phyloP scores from a whole-genome alignment of 37 sponge, comb jelly and placozoan genomes.

The Aphrocallistes beatrix region DNA sequence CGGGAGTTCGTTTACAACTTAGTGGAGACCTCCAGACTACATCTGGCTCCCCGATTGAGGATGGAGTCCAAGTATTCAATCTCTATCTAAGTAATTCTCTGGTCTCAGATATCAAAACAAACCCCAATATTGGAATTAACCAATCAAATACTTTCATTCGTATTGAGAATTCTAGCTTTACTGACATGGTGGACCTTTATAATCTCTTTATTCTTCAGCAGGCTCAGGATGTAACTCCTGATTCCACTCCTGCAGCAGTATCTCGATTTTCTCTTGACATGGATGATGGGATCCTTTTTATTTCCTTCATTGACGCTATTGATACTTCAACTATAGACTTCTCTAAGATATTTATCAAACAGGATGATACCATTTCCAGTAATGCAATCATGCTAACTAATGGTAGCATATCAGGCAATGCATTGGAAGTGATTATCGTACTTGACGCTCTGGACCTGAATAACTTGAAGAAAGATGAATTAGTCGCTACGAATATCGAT shows the following conservation, averaged over 20 bases:
- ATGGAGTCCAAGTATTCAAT: neutral
- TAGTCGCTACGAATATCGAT: constrained; percentile 28
- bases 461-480: neutral
- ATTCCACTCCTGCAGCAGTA: neutral
- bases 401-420: constrained; percentile 5
- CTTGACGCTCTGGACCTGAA: neutral
- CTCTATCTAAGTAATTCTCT: neutral
- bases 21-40: constrained; percentile 21
- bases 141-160: neutral
- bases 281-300: constrained; percentile 15
- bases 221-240: neutral
- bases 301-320: constrained; percentile 15
- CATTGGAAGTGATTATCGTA: neutral
- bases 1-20: constrained; percentile 28
- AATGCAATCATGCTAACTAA: neutral
- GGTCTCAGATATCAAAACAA: neutral
- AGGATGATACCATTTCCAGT: neutral
- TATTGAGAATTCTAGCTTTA: neutral
- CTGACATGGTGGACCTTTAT: neutral
- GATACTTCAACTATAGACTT: neutral
- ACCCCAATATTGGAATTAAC: neutral
- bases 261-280: constrained; percentile 16
- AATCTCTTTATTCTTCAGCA: neutral
- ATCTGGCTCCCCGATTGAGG: neutral
- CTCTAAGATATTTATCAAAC: neutral